Base-by-base conservation (phyloP, 1,140 invertebrate genomes). In the Bactericera cockerelli region DNA sequence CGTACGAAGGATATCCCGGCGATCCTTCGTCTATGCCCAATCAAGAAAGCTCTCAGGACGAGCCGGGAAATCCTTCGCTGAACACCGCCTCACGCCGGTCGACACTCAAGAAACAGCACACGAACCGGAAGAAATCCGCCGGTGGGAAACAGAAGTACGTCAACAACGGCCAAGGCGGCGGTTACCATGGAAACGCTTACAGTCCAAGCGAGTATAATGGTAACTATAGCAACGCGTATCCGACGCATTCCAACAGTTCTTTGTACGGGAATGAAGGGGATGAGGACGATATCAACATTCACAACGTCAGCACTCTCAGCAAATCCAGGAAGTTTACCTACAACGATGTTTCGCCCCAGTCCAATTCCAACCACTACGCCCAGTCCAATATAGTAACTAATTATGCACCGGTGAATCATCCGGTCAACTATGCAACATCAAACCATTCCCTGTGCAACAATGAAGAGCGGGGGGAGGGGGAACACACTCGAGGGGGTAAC, bases 1-100 rank as follows among this genome's bases (percentile, higher is more conserved):
- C 42, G 3, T 49, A 49, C 42, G 42, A 49, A 22, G 42, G 42
- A 83, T 81, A 68, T 82, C 84, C 74, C 81, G 81, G 78, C 83
- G 77, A 83, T 79, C 77, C 67, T 70, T 67, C 70, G 70, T 64
- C 65, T 69, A 66, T 68, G 67, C 65, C 69, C 66, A 61, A 65
- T 61, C 59, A 67, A 65, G 63, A 56, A 24, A 56, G 54, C 19
- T 21, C 16, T 25, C 26, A 49, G 57, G 54, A 24, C 56, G 26
- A 42, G 57, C 26, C 56, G 61, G 25, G 62, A 61, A 55, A 42
- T 63, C 55, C 60, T 60, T 49, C 62, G 62, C 36, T 61, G 25
- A 62, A 54, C 22, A 3, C 31, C 13, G 25, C 26, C 26, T 24
- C 1, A 3, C 42, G 42, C 6, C n/a, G 42, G 3, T 49, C 53